A percentile compares a stretch with the other conserved stretches of the same genome.
phyloP scores from a whole-genome alignment of 2,888 invertebrate genomes.

The Coenonympha arcania region DNA sequence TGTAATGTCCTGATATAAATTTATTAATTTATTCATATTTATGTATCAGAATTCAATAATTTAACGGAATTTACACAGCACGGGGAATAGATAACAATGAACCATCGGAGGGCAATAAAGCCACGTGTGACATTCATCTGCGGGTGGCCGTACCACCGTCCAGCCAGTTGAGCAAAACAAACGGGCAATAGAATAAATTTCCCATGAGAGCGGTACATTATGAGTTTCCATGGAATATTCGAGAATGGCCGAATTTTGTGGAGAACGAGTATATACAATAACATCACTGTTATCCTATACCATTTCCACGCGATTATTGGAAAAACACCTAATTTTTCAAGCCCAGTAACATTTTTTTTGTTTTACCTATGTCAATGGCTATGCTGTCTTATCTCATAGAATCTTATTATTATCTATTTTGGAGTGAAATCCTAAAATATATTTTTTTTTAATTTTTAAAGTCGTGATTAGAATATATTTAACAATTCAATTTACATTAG shows the following conservation, averaged over 20 bases:
- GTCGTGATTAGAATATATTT: no score
- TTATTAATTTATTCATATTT: no score
- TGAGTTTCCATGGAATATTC: constrained; percentile 50
- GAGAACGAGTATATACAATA: constrained; percentile 7
- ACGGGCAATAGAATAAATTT: constrained; percentile 64
- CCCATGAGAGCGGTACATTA: constrained; percentile 58
- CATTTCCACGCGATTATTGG: no score
- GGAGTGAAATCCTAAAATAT: no score
- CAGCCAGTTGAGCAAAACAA: constrained; percentile 59
- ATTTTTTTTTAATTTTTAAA: no score
- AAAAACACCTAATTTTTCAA: no score
- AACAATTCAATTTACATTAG: no score
- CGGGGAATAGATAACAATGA: constrained; percentile 5
- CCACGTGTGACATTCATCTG: constrained; percentile 43
- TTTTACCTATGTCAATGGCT: no score
- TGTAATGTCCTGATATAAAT: no score
- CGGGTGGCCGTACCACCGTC: constrained; percentile 38
- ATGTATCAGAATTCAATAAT: background rate
- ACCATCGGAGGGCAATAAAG: constrained; percentile 42
- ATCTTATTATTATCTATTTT: no score
- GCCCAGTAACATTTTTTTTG: no score
- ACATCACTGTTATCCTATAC: background rate
- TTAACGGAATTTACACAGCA: background rate
- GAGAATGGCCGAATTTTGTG: constrained; percentile 23
- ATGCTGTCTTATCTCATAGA: no score